Conservation (phyloP, 2,888 invertebrate genomes). For the Idaea biselata region DNA sequence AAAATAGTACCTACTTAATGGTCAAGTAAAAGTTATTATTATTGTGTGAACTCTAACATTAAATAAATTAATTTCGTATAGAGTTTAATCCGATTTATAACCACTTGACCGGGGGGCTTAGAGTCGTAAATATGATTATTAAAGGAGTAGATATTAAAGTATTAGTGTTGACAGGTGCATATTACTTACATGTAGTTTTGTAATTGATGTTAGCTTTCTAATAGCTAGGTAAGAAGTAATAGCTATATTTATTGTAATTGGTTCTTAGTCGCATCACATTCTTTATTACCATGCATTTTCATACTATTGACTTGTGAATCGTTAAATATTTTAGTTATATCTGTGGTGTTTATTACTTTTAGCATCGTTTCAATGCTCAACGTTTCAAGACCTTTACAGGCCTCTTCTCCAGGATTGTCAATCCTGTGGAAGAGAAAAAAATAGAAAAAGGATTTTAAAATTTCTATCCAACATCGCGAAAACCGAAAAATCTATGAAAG, state of each 20-base stretch:
- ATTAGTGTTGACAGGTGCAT: background rate
- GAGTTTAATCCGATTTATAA: background rate
- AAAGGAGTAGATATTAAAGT: background rate
- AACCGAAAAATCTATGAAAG: too few species aligned
- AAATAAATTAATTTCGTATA: background rate
- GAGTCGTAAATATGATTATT: background rate
- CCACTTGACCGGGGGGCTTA: background rate
- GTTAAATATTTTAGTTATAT: background rate
- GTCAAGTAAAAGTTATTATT: background rate
- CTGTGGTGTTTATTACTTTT: too few species aligned
- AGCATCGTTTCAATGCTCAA: too few species aligned
- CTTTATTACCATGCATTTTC: conserved; percentile 38
- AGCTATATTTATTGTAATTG: conserved; percentile 14
- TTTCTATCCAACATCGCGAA: too few species aligned
- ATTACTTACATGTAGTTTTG: conserved; percentile 27
- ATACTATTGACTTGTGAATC: conserved; percentile 32
- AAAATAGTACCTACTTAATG: background rate
- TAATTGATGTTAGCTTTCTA: conserved; percentile 40
- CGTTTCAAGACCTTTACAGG: too few species aligned
- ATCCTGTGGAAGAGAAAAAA: too few species aligned
- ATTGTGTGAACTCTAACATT: background rate
- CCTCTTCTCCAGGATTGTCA: too few species aligned
- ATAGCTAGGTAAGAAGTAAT: conserved; percentile 15
- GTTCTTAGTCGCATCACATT: conserved; percentile 32
- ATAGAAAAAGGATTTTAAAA: too few species aligned